phyloP scores from a whole-genome alignment of 23 tunicate species.

The Oikopleura albicans region DNA sequence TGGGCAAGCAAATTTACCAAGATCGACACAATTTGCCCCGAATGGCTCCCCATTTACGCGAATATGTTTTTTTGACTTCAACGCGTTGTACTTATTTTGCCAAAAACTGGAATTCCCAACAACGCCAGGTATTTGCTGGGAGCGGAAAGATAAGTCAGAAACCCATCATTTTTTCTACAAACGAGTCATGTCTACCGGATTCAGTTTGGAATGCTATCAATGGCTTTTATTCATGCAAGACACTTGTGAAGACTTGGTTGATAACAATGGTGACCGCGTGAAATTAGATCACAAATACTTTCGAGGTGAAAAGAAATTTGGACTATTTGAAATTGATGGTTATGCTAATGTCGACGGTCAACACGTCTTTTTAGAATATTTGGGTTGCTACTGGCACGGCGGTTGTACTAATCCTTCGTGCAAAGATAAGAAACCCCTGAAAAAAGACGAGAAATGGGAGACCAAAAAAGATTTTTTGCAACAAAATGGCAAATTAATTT shows the following conservation, averaged over 20 bases:
- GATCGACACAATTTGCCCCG: not conserved
- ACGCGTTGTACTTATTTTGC: not conserved
- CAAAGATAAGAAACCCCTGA: not conserved
- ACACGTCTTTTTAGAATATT: not conserved
- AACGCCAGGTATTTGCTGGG: not conserved
- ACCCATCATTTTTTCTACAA: too few species aligned
- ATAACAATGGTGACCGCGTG: not conserved
- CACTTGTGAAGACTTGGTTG: not conserved
- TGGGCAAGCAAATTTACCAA: not conserved
- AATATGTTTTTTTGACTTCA: not conserved
- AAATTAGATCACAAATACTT: not conserved
- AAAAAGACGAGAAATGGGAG: not conserved
- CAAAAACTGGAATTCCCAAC: not conserved
- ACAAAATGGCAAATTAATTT: not conserved
- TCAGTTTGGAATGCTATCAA: not conserved
- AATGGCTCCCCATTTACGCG: not conserved
- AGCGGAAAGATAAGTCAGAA: not conserved
- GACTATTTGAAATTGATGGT: not conserved
- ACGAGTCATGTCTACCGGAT: not conserved
- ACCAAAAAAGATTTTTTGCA: not conserved
- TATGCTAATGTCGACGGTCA: not conserved
- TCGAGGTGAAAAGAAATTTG: not conserved
- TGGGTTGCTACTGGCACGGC: not conserved
- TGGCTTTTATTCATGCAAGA: not conserved
- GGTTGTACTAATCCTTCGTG: not conserved